Evolutionary conservation across 2,888 invertebrate species (phyloP), one percentile per base, ranked within the genome.

Genomic region (Caenorhabditis macrosperma): DNA sequence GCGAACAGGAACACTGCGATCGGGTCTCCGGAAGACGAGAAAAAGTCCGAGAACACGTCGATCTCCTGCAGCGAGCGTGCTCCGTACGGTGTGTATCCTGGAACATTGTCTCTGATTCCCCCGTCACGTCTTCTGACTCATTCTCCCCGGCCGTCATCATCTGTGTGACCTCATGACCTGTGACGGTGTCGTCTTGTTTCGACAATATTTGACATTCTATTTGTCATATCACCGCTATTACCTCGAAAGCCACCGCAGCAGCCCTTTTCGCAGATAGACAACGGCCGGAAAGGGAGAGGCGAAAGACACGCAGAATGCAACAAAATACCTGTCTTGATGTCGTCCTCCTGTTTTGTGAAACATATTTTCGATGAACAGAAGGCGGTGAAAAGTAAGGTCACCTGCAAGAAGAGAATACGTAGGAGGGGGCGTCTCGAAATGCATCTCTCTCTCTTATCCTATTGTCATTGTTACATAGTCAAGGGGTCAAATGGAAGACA

Each of bases 331-430:
- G 79, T 88, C 82, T 86, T 87, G 72, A 88, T 83, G 82, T 88
- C 88, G 82, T 88, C 88, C 77, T 88, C 84, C 81, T 88, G 88
- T 66, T 82, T 75, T 30, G 88, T 88, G 69, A 88, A 86, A 24
- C 79, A 78, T 57, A 88, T 87, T 81, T 87, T 88, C 33, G 83
- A 72, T 55, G 88, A 88, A 76, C 78, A 82, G 57, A 88, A 48
- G 30, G 79, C 67, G 48, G 88, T 87, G 78, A 88, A 82, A 28
- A 86, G 57, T 59, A 88, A 82, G 48, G 85, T 83, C 55, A 85
- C 77, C 88, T 88, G 81, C 54, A 87, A 74, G 41, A 57, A 20
- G 9, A 44, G 30, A 30, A 54, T 30, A 28, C 38, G 38, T 22
- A 48, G 44, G 35, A 54, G n/a, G 55, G 22, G 5, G n/a, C 20